A percentile compares a stretch with the other conserved stretches of the same genome.
phyloP scores from a whole-genome alignment of 2,113 vertebrate genomes.

The Lates calcarifer region DNA sequence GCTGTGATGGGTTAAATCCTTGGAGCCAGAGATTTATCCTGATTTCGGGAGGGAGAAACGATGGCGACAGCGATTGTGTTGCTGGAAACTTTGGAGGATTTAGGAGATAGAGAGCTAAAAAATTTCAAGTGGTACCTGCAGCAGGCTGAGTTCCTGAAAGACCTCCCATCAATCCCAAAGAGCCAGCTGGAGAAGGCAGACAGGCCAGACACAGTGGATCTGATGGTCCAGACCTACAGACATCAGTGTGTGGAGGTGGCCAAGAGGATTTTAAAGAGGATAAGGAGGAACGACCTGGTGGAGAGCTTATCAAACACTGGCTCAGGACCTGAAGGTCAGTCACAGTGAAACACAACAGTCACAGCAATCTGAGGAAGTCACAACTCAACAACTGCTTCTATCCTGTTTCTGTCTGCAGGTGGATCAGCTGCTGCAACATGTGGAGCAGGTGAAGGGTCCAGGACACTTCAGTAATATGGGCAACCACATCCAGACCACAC shows the following conservation, averaged over 20 bases:
- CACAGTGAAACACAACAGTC: too few relatives aligned
- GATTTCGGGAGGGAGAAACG: background rate
- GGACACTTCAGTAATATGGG: too few relatives aligned
- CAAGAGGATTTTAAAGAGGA: background rate
- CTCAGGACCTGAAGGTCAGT: constrained; percentile 20
- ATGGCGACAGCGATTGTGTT: background rate
- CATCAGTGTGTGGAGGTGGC: background rate
- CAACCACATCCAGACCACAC: too few relatives aligned
- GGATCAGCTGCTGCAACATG: background rate
- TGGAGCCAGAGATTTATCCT: background rate
- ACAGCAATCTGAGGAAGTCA: too few relatives aligned
- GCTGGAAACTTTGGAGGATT: background rate
- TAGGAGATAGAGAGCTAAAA: background rate
- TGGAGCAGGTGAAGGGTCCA: background rate
- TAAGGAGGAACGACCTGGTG: constrained; percentile 17
- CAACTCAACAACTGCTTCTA: too few relatives aligned
- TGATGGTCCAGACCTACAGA: background rate
- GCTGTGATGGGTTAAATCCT: rapidly evolving
- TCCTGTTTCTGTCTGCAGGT: background rate
- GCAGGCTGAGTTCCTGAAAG: background rate
- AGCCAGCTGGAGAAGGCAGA: background rate
- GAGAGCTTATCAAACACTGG: background rate
- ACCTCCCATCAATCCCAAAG: background rate
- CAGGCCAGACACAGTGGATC: background rate
- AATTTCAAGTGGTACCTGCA: constrained; percentile 13